phyloP scores from a whole-genome alignment of 2,888 invertebrate species.

The Macropis europaea region DNA sequence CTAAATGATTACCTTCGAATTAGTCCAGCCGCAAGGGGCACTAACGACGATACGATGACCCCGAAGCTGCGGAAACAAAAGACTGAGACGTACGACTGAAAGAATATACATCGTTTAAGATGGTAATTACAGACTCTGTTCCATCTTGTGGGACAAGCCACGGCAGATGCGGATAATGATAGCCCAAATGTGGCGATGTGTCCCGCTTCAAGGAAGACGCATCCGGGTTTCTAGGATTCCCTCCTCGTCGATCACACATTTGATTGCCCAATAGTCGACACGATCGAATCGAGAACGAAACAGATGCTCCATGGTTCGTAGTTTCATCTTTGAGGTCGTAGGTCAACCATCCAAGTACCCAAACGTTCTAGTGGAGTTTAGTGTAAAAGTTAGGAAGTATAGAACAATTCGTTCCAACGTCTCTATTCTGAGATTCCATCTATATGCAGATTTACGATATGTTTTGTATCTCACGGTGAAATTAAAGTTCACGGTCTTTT shows the following conservation, averaged over 20 bases:
- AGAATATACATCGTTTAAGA: conserved; percentile 69
- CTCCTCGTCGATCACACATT: conserved; percentile 63
- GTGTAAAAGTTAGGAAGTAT: not conserved
- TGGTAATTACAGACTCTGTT: conserved; percentile 67
- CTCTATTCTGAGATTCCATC: conserved; percentile 60
- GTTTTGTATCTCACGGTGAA: conserved; percentile 52
- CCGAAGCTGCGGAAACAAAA: conserved; percentile 66
- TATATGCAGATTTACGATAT: conserved; percentile 64
- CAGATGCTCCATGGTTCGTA: no score
- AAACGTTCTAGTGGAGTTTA: not conserved
- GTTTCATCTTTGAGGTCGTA: conserved; percentile 9
- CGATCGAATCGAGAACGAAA: not conserved
- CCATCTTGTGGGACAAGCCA: conserved; percentile 57
- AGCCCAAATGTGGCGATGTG: conserved; percentile 72
- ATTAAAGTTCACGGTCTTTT: conserved; percentile 54
- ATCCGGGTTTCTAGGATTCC: conserved; percentile 54
- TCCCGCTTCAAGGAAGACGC: conserved; percentile 63
- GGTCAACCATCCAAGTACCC: not conserved
- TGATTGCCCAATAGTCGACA: conserved; percentile 36
- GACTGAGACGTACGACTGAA: conserved; percentile 69
- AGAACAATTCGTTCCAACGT: conserved; percentile 41
- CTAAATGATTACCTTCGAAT: conserved; percentile 55
- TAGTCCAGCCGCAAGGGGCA: conserved; percentile 34
- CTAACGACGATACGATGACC: conserved; percentile 73
- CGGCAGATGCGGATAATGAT: conserved; percentile 78